Conservation (phyloP, 2,113 vertebrate genomes). For the Bombycilla garrulus region DNA sequence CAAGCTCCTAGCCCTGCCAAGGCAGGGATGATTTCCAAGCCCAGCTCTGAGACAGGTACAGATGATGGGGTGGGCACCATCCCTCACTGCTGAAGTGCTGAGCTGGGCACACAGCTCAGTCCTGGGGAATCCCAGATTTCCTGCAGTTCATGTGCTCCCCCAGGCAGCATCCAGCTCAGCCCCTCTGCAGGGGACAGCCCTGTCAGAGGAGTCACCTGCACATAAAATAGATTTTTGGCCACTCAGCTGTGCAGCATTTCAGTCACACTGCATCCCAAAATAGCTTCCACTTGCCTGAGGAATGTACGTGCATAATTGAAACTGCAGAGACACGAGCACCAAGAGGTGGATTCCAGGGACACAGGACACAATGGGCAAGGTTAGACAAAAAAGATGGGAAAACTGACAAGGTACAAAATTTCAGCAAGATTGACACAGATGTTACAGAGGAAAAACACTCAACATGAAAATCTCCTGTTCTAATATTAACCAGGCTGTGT, state of each 20-base stretch:
- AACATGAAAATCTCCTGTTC: not conserved
- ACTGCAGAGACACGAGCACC: not conserved
- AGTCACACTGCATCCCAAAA: constrained; percentile 33
- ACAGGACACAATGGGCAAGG: not conserved
- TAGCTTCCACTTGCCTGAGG: not conserved
- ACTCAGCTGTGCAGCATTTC: not conserved
- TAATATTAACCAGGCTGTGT: not conserved
- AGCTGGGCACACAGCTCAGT: not conserved
- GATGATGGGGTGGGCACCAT: not conserved
- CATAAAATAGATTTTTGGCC: not conserved
- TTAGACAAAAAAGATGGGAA: not conserved
- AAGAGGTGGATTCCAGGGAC: not conserved
- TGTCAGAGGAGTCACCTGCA: not conserved
- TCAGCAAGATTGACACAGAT: not conserved
- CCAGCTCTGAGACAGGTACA: not conserved
- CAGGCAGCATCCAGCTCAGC: not conserved
- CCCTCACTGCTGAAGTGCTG: not conserved
- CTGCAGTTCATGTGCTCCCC: not conserved
- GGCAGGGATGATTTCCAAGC: not conserved
- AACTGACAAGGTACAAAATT: not conserved
- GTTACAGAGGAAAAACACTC: not conserved
- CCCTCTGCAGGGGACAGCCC: not conserved
- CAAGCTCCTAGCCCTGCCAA: not conserved
- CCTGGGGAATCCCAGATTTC: not conserved
- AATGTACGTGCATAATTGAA: not conserved